Conservation (phyloP, 2,797 vertebrate genomes). For the Neoniphon sammara region DNA sequence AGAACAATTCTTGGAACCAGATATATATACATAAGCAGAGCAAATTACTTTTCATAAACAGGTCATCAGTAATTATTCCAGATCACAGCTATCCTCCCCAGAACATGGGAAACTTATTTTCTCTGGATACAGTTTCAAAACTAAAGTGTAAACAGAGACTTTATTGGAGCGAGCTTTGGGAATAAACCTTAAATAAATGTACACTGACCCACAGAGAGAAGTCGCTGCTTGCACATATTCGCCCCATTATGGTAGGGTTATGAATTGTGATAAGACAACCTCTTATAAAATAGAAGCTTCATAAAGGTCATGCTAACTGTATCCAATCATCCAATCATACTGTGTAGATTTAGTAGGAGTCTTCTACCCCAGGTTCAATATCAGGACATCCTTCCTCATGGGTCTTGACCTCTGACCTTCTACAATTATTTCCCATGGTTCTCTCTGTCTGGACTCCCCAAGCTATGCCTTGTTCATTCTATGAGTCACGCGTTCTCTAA, state of each 20-base stretch:
- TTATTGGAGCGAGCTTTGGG: slow-evolving; percentile 51
- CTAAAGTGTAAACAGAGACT: slow-evolving; percentile 49
- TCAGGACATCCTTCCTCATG: slow-evolving; percentile 23
- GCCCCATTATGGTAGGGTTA: slow-evolving; percentile 37
- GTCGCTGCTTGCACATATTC: slow-evolving; percentile 21
- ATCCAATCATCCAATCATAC: slow-evolving; percentile 19
- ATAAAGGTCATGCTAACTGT: slow-evolving; percentile 8
- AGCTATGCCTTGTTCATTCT: slow-evolving; percentile 38
- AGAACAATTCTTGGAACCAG: not conserved
- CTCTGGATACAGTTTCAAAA: slow-evolving; percentile 56
- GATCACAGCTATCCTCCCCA: slow-evolving; percentile 38
- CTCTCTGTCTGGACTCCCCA: slow-evolving; percentile 30
- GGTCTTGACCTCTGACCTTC: slow-evolving; percentile 52
- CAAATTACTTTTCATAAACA: slow-evolving; percentile 48
- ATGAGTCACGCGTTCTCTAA: slow-evolving; percentile 43
- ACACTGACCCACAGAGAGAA: slow-evolving; percentile 4
- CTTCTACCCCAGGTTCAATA: slow-evolving; percentile 36
- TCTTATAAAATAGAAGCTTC: slow-evolving; percentile 39
- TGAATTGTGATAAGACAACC: slow-evolving; percentile 48
- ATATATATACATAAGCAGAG: slow-evolving; percentile 40
- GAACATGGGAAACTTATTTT: slow-evolving; percentile 49
- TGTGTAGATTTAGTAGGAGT: slow-evolving; percentile 24
- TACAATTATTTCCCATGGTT: slow-evolving; percentile 65
- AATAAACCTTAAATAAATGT: slow-evolving; percentile 43
- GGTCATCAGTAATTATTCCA: slow-evolving; percentile 37